phyloP scores from a whole-genome alignment of 2,888 invertebrate genomes.

The Syritta pipiens region DNA sequence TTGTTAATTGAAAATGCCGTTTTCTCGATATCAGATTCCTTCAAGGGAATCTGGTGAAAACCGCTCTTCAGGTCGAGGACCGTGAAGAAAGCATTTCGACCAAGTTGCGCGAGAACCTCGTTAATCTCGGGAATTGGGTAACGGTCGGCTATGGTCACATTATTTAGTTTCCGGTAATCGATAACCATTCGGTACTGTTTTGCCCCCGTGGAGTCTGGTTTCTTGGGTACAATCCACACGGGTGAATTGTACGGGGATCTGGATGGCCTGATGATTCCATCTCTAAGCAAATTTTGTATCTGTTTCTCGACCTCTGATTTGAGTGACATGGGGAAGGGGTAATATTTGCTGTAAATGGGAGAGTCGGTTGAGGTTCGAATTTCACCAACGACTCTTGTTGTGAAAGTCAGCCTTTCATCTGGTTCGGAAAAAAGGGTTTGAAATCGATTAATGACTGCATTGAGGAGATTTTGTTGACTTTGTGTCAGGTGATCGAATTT shows the following conservation, averaged over 20 bases:
- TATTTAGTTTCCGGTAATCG: slow-evolving; percentile 27
- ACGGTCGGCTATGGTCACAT: slow-evolving; percentile 12
- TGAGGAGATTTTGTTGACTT: too few relatives aligned
- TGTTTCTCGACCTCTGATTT: slow-evolving; percentile 28
- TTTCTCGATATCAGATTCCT: slow-evolving; percentile 44
- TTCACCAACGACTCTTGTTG: slow-evolving; percentile 21
- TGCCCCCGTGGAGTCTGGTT: background rate
- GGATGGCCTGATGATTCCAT: slow-evolving; percentile 2
- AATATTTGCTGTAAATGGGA: slow-evolving; percentile 37
- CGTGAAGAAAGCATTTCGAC: slow-evolving; percentile 19
- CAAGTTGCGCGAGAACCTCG: slow-evolving; percentile 13
- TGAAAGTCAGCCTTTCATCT: slow-evolving; percentile 7
- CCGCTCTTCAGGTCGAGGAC: slow-evolving; percentile 17
- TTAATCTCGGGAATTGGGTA: slow-evolving; percentile 19
- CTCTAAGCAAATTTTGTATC: background rate
- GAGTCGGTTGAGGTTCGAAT: slow-evolving; percentile 16
- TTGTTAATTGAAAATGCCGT: slow-evolving; percentile 44
- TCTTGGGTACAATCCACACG: slow-evolving; percentile 25
- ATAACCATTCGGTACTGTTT: slow-evolving; percentile 22
- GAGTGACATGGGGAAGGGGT: slow-evolving; percentile 24
- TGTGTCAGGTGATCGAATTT: too few relatives aligned
- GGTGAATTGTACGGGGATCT: slow-evolving; percentile 18
- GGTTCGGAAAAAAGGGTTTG: too few relatives aligned
- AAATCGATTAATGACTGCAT: too few relatives aligned
- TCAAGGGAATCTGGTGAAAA: slow-evolving; percentile 42